These are phyloP conservation scores for Silurus meridionalis DNA, from an alignment of 2,113 vertebrate genomes.

Conservation along the genomic window DNA sequence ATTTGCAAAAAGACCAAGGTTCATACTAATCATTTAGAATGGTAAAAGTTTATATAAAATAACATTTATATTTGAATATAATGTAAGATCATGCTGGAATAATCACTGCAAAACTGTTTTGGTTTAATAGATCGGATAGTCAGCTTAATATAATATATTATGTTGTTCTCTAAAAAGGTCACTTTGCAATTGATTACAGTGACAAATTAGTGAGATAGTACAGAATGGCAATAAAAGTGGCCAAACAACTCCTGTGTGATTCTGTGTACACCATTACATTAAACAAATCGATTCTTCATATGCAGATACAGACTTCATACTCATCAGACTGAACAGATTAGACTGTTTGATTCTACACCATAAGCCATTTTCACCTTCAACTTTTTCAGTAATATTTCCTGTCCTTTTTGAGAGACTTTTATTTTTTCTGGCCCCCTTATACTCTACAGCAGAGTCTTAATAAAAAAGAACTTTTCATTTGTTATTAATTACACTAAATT, in stretches of 20 bases:
- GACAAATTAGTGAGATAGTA: background rate
- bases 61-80: background rate
- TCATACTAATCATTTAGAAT: background rate
- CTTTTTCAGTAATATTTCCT: background rate
- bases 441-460: constrained; percentile 42
- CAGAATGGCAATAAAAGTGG: background rate
- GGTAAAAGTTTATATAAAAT: constrained; percentile 5
- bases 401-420: background rate
- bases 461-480: constrained; percentile 59
- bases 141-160: background rate
- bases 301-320: constrained; percentile 4
- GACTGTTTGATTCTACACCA: constrained; percentile 24
- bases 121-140: background rate
- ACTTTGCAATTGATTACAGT: constrained; percentile 23
- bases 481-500: constrained; percentile 66
- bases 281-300: background rate
- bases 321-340: constrained; percentile 1
- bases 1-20: constrained; percentile 7
- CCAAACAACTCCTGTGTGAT: background rate
- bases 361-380: background rate
- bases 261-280: background rate
- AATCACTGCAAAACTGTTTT: background rate
- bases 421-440: background rate
- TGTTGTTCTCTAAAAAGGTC: background rate
- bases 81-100: constrained; percentile 4